Evolutionary conservation across 2,888 invertebrate genomes (phyloP).

Genomic region (Synergus gifuensis): DNA sequence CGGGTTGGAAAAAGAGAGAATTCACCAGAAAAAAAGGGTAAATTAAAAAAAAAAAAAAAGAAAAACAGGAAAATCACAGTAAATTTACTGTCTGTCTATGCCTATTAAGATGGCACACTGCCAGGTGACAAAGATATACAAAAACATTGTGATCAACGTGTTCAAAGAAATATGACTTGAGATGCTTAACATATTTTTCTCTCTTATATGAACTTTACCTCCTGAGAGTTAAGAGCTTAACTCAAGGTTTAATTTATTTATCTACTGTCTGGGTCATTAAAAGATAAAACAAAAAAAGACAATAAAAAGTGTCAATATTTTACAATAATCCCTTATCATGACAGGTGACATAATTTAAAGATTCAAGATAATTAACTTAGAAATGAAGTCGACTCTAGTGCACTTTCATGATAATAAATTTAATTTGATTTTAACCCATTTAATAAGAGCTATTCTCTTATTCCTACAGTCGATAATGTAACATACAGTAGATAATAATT

Average conservation of each 20-base stretch:
- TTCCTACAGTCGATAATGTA: too few relatives aligned
- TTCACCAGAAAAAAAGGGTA: background rate
- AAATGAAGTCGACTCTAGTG: too few relatives aligned
- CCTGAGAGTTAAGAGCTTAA: conserved; percentile 5
- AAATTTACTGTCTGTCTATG: background rate
- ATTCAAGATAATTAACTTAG: background rate
- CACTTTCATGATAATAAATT: too few relatives aligned
- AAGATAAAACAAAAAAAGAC: background rate
- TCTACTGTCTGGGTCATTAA: background rate
- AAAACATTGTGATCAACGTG: background rate
- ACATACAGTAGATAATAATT: too few relatives aligned
- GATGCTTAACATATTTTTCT: background rate
- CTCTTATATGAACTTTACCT: background rate
- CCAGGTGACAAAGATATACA: background rate
- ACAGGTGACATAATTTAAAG: background rate
- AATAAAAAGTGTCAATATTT: background rate
- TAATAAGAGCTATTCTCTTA: background rate
- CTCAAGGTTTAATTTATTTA: background rate
- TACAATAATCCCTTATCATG: background rate
- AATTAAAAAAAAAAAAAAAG: too few relatives aligned
- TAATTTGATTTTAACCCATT: too few relatives aligned
- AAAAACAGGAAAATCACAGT: too few relatives aligned
- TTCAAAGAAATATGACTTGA: background rate
- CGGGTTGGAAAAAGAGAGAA: background rate
- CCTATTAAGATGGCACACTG: too few relatives aligned